These are phyloP conservation scores for Phrynocephalus forsythii DNA, from an alignment of 2,797 vertebrate genomes.

Conservation along the genomic window DNA sequence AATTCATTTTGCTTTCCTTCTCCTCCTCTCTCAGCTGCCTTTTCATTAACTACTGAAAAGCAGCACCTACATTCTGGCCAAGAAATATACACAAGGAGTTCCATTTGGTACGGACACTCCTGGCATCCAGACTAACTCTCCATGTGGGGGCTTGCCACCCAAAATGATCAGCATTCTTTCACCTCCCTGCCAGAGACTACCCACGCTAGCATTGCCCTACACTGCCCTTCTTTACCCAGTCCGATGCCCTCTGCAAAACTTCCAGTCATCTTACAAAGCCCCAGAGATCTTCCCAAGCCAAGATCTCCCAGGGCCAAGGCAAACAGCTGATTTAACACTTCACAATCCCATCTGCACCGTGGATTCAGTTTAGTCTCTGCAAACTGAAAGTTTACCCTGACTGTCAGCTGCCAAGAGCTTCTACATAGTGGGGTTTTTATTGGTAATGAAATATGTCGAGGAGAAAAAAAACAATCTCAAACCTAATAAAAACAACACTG, in stretches of 20 bases:
- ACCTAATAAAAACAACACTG: slow-evolving; percentile 69
- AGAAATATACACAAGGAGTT: slow-evolving; percentile 43
- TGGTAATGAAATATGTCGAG: slow-evolving; percentile 69
- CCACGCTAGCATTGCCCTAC: slow-evolving; percentile 1
- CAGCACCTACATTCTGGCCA: slow-evolving; percentile 48
- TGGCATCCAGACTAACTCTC: slow-evolving; percentile 31
- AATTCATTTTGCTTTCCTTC: slow-evolving; percentile 41
- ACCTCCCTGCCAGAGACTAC: not conserved
- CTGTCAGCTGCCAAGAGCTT: slow-evolving; percentile 56
- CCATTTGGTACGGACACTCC: slow-evolving; percentile 31
- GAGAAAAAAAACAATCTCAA: slow-evolving; percentile 59
- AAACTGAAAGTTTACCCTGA: slow-evolving; percentile 61
- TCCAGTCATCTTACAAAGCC: slow-evolving; percentile 37
- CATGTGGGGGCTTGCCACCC: slow-evolving; percentile 13
- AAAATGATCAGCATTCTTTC: not conserved
- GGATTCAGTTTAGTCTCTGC: slow-evolving; percentile 60
- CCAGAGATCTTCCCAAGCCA: slow-evolving; percentile 54
- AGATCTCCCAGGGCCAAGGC: slow-evolving; percentile 58
- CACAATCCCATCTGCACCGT: slow-evolving; percentile 51
- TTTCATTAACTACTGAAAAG: slow-evolving; percentile 50
- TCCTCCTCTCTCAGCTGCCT: slow-evolving; percentile 42
- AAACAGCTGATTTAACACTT: slow-evolving; percentile 70
- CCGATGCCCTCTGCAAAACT: slow-evolving; percentile 33
- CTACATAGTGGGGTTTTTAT: slow-evolving; percentile 64
- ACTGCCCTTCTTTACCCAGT: slow-evolving; percentile 4